These are phyloP conservation scores for Mythimna lalbum DNA, from an alignment of 2,888 invertebrate genomes.

Conservation along the genomic window DNA sequence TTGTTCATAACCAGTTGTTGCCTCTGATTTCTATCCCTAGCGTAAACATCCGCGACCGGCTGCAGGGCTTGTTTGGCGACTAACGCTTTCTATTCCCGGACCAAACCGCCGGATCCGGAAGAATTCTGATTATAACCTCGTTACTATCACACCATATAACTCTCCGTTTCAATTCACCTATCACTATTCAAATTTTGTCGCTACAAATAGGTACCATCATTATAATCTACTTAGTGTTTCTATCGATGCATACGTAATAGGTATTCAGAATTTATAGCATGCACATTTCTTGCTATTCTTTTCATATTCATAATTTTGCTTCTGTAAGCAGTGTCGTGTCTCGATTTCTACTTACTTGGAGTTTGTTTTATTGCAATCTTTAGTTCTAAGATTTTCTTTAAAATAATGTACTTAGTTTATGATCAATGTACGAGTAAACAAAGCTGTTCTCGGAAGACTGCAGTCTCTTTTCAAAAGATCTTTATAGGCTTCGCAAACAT, in stretches of 20 bases:
- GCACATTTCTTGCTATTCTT: constrained; percentile 44
- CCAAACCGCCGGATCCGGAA: constrained; percentile 77
- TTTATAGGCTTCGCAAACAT: constrained; percentile 42
- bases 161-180: constrained; percentile 75
- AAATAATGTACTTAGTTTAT: constrained; percentile 6
- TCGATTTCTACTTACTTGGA: constrained; percentile 32
- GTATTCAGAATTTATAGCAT: constrained; percentile 34
- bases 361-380: constrained; percentile 46
- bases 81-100: constrained; percentile 81
- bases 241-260: constrained; percentile 39
- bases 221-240: constrained; percentile 58
- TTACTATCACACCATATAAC: constrained; percentile 75
- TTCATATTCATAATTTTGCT: constrained; percentile 52
- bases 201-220: constrained; percentile 47
- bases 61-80: constrained; percentile 76
- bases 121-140: constrained; percentile 82
- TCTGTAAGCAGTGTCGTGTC: constrained; percentile 42
- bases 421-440: constrained; percentile 1
- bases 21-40: constrained; percentile 79
- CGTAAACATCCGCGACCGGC: constrained; percentile 79
- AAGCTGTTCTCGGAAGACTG: constrained; percentile 26
- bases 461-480: constrained; percentile 23
- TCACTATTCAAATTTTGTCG: constrained; percentile 49
- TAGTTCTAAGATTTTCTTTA: constrained; percentile 45
- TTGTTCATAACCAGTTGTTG: constrained; percentile 73